Conservation (phyloP, 2,888 invertebrate species). For the Apotomis turbidana region DNA sequence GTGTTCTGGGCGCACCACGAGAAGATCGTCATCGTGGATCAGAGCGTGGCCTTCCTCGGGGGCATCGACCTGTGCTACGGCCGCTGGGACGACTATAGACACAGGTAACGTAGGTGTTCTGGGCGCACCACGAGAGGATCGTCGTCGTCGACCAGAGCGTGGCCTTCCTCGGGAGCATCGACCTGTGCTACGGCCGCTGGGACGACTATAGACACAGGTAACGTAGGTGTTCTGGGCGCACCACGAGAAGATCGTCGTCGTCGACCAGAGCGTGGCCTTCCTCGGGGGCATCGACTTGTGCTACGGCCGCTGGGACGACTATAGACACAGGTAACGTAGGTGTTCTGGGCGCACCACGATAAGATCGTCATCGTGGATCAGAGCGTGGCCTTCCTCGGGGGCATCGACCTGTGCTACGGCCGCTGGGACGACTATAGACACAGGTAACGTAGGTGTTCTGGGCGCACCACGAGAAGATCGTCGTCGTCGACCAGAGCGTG, state of each 20-base stretch:
- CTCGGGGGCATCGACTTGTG: constrained; percentile 50
- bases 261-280: no score
- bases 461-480: constrained; percentile 86
- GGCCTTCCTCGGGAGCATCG: constrained; percentile 97
- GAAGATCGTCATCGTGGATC: constrained; percentile 93
- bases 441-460: constrained; percentile 89
- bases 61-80: constrained; percentile 59
- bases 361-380: constrained; percentile 98
- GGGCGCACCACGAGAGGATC: constrained; percentile 96
- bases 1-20: no score
- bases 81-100: constrained; percentile 96
- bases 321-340: constrained; percentile 87
- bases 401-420: constrained; percentile 98
- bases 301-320: constrained; percentile 46
- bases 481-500: constrained; percentile 95
- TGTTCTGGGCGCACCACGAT: constrained; percentile 99
- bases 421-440: constrained; percentile 97
- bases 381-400: constrained; percentile 96
- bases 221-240: no score
- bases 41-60: constrained; percentile 92
- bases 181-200: constrained; percentile 99
- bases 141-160: constrained; percentile 97
- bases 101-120: constrained; percentile 81
- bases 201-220: constrained; percentile 84
- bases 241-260: no score